Evolutionary conservation across 2,113 vertebrate genomes (phyloP), one percentile per base, ranked within the genome.

Genomic region (Dicentrarchus labrax): DNA sequence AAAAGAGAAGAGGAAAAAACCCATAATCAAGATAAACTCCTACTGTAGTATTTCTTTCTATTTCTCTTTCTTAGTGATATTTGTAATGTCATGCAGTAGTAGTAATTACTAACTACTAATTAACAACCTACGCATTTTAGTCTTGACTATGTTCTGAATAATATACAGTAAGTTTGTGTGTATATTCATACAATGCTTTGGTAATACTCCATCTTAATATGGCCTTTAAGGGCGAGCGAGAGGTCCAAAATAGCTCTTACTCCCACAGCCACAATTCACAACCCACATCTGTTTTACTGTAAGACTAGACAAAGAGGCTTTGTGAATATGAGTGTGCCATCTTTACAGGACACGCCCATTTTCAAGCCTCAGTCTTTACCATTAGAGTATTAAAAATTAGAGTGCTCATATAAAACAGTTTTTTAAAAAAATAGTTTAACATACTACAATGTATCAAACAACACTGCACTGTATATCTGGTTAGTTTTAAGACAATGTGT

Each of bases 201-300:
- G 62, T 36, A 51, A 8, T 17, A 56, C n/a, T 53, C 57, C 3
- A 72, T 47, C 38, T 43, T 45, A 51, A 64, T 22, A 11, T 36
- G 19, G 16, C 24, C 36, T 47, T 45, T 43, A 60, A 62, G 64
- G 21, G 43, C 39, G 57, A 56, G 5, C 43, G 30, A 66, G 50
- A 62, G 36, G 45, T 84, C 69, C 57, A 78, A 82, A 82, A 84
- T 80, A 84, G 83, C 69, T 68, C 78, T 36, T 47, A 48, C 57
- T 82, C 86, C 78, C 79, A 64, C 8, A 76, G 50, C 68, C 12
- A 74, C 64, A 68, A 73, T 71, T 75, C 72, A 60, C 56, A 85
- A 64, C 47, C 39, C 71, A 84, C 77, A 88, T 87, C 78, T 90
- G 88, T 83, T 87, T 86, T 64, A 77, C 51, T 83, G 75, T 47